Base-by-base conservation (phyloP, 1,140 invertebrate species). In the Rhizoglyphus robini region DNA sequence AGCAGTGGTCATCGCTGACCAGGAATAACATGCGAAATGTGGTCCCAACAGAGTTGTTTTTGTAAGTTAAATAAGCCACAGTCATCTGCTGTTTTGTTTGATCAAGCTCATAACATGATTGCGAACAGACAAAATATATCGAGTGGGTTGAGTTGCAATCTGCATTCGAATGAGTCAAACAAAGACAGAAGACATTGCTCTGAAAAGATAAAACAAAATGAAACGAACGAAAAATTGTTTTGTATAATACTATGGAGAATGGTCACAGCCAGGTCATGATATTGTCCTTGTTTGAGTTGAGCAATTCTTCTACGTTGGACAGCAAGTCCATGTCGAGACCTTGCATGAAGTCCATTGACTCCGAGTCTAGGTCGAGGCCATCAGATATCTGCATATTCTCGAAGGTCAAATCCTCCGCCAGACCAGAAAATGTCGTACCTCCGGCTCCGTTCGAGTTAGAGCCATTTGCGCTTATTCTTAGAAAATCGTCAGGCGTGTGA, bases 311-410 rank as follows among this genome's bases (percentile, higher is more conserved):
- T 70, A 88, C 87, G 27, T 46, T 63, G 25, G 61, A 47, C 74
- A 91, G 79, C 72, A 90, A 86, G 72, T 89, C 88, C 76, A 79
- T 88, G 71, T 86, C 84, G 72, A 94, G 88, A 74, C 90, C 86
- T 75, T 88, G 88, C 69, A 60, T 60, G 36, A 60, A 60, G 29
- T 60, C 58, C 58, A 93, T 87, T 73, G 94, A 81, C 77, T 93
- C 89, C 72, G 80, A 83, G n/a, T 71, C 73, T 68, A 86, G 74
- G 60, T 83, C 80, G 63, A 81, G 80, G 69, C 84, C 79, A n/a
- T n/a, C n/a, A 70, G 83, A 84, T 68, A 83, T 81, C 20, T 82
- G 82, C 59, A 69, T 51, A 46, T 27, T 66, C 63, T 78, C 75
- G 27, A 72, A 65, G 57, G 70, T 68, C 29, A 75, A 70, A 46